Percentiles rank a stretch among this genome's conserved stretches.
Conservation (phyloP, 2,888 invertebrate genomes). For the Rhagonycha fulva region DNA sequence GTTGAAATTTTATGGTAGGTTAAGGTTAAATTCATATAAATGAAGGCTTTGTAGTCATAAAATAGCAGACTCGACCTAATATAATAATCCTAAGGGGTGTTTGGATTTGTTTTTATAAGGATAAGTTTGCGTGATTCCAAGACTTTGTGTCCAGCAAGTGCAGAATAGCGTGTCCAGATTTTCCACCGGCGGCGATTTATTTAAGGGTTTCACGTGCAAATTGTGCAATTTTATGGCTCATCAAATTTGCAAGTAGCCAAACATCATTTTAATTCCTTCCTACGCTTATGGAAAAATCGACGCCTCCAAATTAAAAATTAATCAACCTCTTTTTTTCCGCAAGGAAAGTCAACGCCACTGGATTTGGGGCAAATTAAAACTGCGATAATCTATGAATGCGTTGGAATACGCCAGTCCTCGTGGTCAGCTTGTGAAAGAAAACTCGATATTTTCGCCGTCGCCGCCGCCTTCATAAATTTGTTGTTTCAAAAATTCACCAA, state of each 20-base stretch:
- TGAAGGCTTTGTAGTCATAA: constrained; percentile 21
- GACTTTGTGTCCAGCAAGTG: constrained; percentile 50
- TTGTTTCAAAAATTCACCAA: not conserved
- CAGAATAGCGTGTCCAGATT: constrained; percentile 53
- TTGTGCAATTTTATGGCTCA: not conserved
- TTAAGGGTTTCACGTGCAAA: not conserved
- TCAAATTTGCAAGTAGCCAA: not conserved
- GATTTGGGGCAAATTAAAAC: constrained; percentile 18
- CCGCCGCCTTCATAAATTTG: constrained; percentile 15
- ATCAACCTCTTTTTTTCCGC: not conserved
- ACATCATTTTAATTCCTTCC: not conserved
- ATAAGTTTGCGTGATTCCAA: constrained; percentile 49
- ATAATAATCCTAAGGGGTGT: constrained; percentile 25
- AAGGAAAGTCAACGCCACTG: constrained; percentile 21
- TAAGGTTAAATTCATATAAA: constrained; percentile 26
- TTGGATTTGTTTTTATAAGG: constrained; percentile 22
- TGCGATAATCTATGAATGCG: constrained; percentile 28
- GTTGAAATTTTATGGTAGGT: constrained; percentile 21
- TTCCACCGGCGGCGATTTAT: constrained; percentile 44
- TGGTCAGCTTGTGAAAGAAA: constrained; percentile 23
- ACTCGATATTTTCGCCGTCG: constrained; percentile 6
- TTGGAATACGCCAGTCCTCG: constrained; percentile 24
- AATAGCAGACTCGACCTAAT: constrained; percentile 26
- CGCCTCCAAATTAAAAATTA: not conserved
- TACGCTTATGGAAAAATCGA: not conserved